Conservation (phyloP, 2,797 vertebrate species). For the Novumbra hubbsi region DNA sequence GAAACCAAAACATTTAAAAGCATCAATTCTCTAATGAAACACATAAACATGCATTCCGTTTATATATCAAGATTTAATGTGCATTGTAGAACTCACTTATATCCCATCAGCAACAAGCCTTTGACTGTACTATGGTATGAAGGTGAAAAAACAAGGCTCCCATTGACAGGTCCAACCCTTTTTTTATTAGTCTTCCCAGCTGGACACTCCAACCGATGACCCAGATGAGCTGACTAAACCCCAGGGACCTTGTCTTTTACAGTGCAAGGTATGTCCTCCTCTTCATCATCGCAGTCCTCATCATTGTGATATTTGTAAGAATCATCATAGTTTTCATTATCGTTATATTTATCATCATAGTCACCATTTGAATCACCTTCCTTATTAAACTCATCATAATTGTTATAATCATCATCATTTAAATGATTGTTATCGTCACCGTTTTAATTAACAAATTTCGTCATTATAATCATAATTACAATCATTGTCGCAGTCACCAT, state of each 20-base stretch:
- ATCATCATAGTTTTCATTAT: neutral
- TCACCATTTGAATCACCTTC: too few species aligned
- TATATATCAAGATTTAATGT: too few species aligned
- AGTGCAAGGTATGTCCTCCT: conserved; percentile 71
- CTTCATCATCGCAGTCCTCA: neutral
- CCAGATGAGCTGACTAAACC: conserved; percentile 64
- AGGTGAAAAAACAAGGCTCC: neutral
- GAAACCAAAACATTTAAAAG: too few species aligned
- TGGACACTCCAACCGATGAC: conserved; percentile 71
- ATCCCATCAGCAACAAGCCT: too few species aligned
- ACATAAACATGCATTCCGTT: too few species aligned
- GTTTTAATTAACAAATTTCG: neutral
- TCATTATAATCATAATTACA: neutral
- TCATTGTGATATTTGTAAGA: neutral
- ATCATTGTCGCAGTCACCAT: neutral
- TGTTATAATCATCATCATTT: too few species aligned
- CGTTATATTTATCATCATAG: neutral
- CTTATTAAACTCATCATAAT: too few species aligned
- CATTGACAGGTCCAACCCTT: neutral
- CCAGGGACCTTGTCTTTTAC: conserved; percentile 70
- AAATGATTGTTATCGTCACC: too few species aligned
- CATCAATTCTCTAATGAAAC: too few species aligned
- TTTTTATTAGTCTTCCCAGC: conserved; percentile 59
- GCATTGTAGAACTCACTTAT: too few species aligned
- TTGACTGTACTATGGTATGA: neutral